Base-by-base conservation (phyloP, 2,113 vertebrate species). In the Pelmatolapia mariae region DNA sequence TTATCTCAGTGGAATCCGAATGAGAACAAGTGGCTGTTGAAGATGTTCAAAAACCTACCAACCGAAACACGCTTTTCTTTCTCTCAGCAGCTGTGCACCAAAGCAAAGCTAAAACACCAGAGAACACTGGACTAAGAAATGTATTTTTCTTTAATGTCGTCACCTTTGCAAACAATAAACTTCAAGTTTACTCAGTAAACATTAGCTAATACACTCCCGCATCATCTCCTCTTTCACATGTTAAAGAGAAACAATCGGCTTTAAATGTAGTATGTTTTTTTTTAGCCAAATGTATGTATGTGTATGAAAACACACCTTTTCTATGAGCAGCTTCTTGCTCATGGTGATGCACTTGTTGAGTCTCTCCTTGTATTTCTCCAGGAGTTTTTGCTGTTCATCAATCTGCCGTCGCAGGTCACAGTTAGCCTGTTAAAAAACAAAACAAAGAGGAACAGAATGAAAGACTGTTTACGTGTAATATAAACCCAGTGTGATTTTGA, bases 331-430 rank as follows among this genome's bases (percentile, higher is more conserved):
- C 61, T 99, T 99, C 96, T 99, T 99, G 96, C 98, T 99, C 99
- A 99, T 99, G 87, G 98, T 99, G 96, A 99, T 99, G 92, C 99
- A 99, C 93, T 99, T 99, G 95, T 99, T 99, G 95, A 99, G 97
- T 54, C 98, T 97, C 95, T 99, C 99, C 96, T 99, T 99, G 91
- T 98, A 99, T 94, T 99, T 98, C 96, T 99, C 99, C 96, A 99
- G 97, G 95, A 99, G 95, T 93, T 99, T 99, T 95, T 99, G 99
- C 95, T 99, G 99, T 94, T 99, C 99, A 83, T 99, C 99, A 94
- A 99, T 99, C 96, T 99, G 99, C 92, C 98, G 95, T 95, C 99
- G 97, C 95, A 99, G 97, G 97, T 99, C 99, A 97, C 99, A 99
- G 95, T 99, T 99, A 89, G 98, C 98, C 99, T 99, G 95, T 68